Evolutionary conservation across 2,113 vertebrate genomes (phyloP).

Genomic region (Tichodroma muraria): DNA sequence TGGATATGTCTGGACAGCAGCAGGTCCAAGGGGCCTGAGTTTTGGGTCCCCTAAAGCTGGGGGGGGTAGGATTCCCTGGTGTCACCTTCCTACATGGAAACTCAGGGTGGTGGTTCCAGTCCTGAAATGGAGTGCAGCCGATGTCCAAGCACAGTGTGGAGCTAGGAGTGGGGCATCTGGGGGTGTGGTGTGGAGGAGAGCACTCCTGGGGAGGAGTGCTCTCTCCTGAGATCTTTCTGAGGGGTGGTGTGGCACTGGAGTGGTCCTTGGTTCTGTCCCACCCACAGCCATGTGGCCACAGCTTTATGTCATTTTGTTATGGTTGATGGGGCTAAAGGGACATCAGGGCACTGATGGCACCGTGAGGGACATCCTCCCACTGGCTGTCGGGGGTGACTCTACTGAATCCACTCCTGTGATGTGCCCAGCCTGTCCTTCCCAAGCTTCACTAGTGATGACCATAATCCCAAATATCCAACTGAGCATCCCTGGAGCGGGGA

Average conservation of each 20-base stretch:
- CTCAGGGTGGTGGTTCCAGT: not conserved
- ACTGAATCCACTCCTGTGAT: not conserved
- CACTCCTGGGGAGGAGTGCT: not conserved
- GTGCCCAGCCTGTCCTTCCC: not conserved
- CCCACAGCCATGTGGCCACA: rapidly evolving
- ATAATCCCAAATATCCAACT: not conserved
- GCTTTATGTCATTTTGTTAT: not conserved
- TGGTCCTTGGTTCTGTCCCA: not conserved
- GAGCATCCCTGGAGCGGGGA: not conserved
- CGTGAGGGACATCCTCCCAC: not conserved
- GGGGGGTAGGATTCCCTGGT: not conserved
- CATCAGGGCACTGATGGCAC: no score
- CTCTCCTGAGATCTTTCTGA: not conserved
- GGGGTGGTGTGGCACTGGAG: not conserved
- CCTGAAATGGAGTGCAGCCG: not conserved
- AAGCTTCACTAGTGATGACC: not conserved
- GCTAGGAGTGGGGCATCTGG: not conserved
- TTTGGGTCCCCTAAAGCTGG: not conserved
- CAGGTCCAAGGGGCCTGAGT: not conserved
- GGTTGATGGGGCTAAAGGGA: not conserved
- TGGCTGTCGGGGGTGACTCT: rapidly evolving
- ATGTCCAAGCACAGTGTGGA: rapidly evolving
- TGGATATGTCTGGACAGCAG: not conserved
- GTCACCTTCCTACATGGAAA: not conserved
- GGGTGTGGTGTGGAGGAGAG: not conserved